Base-by-base conservation (phyloP, 1,140 invertebrate genomes). In the Philopotamus ludificatus region DNA sequence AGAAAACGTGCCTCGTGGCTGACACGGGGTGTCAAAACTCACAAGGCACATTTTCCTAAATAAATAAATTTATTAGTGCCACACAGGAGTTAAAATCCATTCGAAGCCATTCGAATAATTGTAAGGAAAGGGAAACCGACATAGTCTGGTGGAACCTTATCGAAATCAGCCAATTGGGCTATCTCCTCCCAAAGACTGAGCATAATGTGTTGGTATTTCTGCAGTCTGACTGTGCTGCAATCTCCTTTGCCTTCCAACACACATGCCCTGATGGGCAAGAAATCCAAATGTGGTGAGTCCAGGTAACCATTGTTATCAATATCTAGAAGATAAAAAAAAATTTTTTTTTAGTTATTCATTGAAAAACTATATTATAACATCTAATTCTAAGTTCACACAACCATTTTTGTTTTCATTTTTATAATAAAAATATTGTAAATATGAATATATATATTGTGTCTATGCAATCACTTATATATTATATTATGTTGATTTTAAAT, bases 171-270 rank as follows among this genome's bases (percentile, higher is more conserved):
- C 64, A 93, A 79, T 68, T 90, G 86, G 1, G 90, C 84, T 65
- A 93, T 90, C 79, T 93, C 90, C 67, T 91, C 89, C 90, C 90
- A 93, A 3, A 93, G 79, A 66, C 89, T 89, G 8, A 85, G 75
- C 90, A 92, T 92, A 34, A 92, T 83, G 72, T 91, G 88, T 72
- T 90, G 84, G 77, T 91, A 90, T 72, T 90, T 89, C 72, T 87
- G 86, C 61, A 90, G 82, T 10, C 85, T 81, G 8, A 78, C 80
- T 26, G 82, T 75, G 72, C 84, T 89, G 74, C 89, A 91, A 63
- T 90, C 88, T 23, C 90, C 90, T 70, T 90, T 91, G 54, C 89
- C 89, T 73, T 92, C 90, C 42, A 92, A 85, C 7, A 92, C 82
- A 55, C 90, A 92, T 59, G 89, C 89, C 68, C 89, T 83, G 4